Evolutionary conservation across 2,113 vertebrate genomes (phyloP).

Genomic region (Gadus chalcogrammus): DNA sequence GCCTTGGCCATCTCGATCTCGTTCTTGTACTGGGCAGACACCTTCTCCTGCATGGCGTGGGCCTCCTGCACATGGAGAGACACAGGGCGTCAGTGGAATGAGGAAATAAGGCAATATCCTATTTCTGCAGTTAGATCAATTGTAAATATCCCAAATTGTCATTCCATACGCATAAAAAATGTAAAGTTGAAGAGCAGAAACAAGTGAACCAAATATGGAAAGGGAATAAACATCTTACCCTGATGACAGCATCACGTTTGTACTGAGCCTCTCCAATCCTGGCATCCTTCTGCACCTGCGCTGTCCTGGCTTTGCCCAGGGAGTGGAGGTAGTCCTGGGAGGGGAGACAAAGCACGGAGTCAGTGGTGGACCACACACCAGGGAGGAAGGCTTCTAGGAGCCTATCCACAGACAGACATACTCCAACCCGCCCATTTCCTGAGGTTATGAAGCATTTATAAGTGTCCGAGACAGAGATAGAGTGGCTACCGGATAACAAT

Average conservation of each 20-base stretch:
- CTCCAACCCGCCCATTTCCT: too few species aligned
- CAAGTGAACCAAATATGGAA: background rate
- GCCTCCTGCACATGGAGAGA: conserved; percentile 73
- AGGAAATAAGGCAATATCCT: too few species aligned
- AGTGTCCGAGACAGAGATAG: too few species aligned
- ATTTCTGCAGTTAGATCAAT: too few species aligned
- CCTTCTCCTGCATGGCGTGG: conserved; percentile 86
- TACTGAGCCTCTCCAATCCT: conserved; percentile 89
- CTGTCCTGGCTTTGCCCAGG: conserved; percentile 87
- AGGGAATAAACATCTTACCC: conserved; percentile 54
- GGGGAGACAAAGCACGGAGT: conserved; percentile 4
- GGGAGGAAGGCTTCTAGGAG: too few species aligned
- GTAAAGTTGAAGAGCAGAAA: too few species aligned
- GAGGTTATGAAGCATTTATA: too few species aligned
- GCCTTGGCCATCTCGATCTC: conserved; percentile 94
- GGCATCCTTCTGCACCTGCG: conserved; percentile 90
- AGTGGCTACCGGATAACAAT: too few species aligned
- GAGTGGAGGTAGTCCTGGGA: conserved; percentile 84
- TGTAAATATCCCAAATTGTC: too few species aligned
- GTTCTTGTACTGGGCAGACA: conserved; percentile 86
- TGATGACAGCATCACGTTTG: conserved; percentile 86
- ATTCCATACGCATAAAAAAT: too few species aligned
- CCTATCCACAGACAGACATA: too few species aligned
- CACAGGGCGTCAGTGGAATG: too few species aligned
- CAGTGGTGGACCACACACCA: background rate